A percentile compares a stretch with the other conserved stretches of the same genome.
phyloP scores from a whole-genome alignment of 2,113 vertebrate species.

The Greenwoodochromis staneri region DNA sequence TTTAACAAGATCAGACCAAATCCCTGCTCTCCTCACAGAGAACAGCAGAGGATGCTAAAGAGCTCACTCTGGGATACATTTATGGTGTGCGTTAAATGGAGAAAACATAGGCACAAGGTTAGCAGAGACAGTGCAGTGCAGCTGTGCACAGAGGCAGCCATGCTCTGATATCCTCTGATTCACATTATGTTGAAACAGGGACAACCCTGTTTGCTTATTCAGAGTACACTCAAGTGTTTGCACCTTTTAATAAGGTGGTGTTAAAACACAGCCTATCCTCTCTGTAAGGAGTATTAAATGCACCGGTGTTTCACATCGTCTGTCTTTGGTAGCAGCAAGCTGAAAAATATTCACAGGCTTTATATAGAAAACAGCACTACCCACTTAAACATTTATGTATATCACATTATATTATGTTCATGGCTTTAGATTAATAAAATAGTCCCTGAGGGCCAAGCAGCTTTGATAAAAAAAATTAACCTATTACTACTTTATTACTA shows the following conservation, averaged over 20 bases:
- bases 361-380: neutral
- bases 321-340: neutral
- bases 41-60: conserved; percentile 17
- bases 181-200: neutral
- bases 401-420: neutral
- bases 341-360: neutral
- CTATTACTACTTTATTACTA: neutral
- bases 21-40: neutral
- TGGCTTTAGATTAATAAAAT: neutral
- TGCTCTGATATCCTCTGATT: neutral
- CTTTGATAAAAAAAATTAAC: neutral
- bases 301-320: neutral
- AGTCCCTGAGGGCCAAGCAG: neutral
- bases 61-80: neutral
- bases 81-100: neutral
- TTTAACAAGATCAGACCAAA: neutral
- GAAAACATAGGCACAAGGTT: neutral
- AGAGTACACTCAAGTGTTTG: neutral
- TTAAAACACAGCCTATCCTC: neutral
- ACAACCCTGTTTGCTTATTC: neutral
- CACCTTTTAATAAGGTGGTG: neutral
- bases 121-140: neutral
- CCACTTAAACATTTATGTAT: neutral
- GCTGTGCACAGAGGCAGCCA: neutral
- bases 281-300: neutral